Evolutionary conservation across 2,113 vertebrate genomes (phyloP).

Genomic region (Otocyon megalotis): DNA sequence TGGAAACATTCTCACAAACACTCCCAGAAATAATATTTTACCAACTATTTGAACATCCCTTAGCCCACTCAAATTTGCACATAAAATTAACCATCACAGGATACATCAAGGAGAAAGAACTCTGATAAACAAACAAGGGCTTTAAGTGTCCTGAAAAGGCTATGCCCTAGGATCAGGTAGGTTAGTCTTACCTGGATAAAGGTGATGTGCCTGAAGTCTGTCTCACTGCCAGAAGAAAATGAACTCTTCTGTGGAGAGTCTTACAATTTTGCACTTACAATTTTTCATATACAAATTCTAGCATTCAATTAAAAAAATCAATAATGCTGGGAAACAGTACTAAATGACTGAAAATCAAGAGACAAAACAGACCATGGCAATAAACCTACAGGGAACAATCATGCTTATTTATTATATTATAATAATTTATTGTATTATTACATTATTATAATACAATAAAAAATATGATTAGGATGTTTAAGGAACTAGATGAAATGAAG

Average conservation of each 20-base stretch:
- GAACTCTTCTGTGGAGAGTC: not conserved
- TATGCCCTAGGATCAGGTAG: not conserved
- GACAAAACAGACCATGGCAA: not conserved
- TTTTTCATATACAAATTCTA: not conserved
- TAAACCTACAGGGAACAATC: not conserved
- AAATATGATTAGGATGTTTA: not conserved
- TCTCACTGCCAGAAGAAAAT: conserved; percentile 20
- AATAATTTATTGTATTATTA: too few species aligned
- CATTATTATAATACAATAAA: not conserved
- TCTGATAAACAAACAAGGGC: not conserved
- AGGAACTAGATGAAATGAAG: conserved; percentile 26
- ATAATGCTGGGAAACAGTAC: not conserved
- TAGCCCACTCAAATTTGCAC: not conserved
- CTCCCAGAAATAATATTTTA: conserved; percentile 14
- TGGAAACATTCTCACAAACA: not conserved
- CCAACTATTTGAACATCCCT: not conserved
- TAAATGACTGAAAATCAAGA: conserved; percentile 55
- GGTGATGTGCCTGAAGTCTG: not conserved
- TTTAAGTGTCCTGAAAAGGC: not conserved
- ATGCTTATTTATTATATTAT: not conserved
- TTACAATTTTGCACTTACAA: not conserved
- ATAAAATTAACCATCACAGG: not conserved
- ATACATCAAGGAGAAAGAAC: not conserved
- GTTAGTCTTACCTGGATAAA: not conserved
- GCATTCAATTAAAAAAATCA: not conserved